Evolutionary conservation across 2,113 vertebrate species (phyloP).

Genomic region (Heptranchias perlo): DNA sequence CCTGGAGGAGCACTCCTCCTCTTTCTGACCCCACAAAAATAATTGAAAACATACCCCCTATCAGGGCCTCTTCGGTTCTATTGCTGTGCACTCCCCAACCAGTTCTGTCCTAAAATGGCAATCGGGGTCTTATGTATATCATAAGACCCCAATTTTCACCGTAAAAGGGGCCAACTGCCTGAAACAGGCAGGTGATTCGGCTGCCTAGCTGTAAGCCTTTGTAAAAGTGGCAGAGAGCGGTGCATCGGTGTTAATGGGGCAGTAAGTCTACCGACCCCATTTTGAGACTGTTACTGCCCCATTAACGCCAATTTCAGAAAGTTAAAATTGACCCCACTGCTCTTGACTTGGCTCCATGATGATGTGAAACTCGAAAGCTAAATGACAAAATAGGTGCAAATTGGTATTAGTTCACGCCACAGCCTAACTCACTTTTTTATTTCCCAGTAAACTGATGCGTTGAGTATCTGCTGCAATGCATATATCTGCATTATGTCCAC

Average conservation of each 20-base stretch:
- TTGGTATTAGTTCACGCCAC: neutral
- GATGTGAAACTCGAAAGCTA: neutral
- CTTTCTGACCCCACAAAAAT: neutral
- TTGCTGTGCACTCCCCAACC: neutral
- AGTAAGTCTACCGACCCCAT: neutral
- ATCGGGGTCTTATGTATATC: neutral
- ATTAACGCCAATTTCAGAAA: neutral
- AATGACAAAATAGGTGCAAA: neutral
- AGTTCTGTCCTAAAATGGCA: neutral
- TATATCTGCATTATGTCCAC: neutral
- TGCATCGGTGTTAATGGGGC: neutral
- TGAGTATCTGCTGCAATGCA: neutral
- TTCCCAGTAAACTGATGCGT: neutral
- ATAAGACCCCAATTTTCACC: too few species aligned
- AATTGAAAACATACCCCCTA: neutral
- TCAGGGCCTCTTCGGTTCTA: neutral
- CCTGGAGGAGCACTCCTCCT: neutral
- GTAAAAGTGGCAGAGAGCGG: neutral
- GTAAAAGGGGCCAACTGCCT: neutral
- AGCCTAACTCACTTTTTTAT: neutral
- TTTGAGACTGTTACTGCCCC: neutral
- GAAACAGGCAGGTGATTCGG: neutral
- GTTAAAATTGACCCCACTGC: neutral
- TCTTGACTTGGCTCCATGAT: neutral
- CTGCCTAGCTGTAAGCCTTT: neutral